These are phyloP conservation scores for Nebria ingens DNA, from an alignment of 1,140 invertebrate genomes.

Conservation along the genomic window DNA sequence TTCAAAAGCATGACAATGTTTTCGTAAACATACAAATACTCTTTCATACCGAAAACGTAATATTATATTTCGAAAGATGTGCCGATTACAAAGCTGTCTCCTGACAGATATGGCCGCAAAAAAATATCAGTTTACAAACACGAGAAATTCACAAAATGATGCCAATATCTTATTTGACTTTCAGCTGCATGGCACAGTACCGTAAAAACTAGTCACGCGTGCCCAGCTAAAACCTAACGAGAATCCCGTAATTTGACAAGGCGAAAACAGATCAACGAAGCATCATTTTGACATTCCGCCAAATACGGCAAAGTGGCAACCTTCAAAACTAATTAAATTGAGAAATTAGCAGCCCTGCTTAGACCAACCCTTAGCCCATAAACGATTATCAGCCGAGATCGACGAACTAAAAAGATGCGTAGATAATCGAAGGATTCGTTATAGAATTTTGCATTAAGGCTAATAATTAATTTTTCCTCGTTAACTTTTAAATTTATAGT, in stretches of 20 bases:
- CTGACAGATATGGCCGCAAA: no score
- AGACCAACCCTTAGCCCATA: neutral
- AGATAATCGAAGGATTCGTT: neutral
- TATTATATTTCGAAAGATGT: no score
- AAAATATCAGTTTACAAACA: neutral
- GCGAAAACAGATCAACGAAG: no score
- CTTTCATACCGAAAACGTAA: no score
- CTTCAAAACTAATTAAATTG: no score
- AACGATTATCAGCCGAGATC: neutral
- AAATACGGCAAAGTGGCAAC: no score
- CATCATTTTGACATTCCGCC: no score
- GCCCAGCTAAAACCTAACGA: neutral
- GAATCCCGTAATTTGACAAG: neutral
- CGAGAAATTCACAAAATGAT: neutral
- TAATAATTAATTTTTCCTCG: neutral
- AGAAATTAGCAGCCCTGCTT: neutral
- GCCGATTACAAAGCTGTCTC: no score
- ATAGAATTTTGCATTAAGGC: neutral
- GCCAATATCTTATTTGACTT: neutral
- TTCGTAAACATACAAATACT: no score
- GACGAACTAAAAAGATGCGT: neutral
- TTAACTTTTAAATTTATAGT: neutral
- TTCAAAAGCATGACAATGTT: no score
- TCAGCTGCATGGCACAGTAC: neutral
- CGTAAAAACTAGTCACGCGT: neutral